Base-by-base conservation (phyloP, 2,888 invertebrate species). In the Nomada flava region DNA sequence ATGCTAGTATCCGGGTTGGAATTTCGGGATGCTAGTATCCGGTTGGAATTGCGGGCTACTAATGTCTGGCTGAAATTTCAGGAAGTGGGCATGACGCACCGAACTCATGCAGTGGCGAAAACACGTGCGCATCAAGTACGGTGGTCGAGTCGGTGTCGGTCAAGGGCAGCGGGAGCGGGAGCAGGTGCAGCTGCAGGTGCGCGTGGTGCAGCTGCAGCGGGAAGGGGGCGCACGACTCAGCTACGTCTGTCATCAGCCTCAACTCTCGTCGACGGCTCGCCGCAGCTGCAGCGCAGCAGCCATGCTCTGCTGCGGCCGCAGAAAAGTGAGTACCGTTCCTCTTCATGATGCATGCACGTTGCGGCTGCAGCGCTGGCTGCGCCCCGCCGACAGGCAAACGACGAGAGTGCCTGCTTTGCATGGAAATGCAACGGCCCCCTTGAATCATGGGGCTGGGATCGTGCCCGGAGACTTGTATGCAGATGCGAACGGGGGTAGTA, bases 281-380 rank as follows among this genome's bases (percentile, higher is more conserved):
- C 94, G 95, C 95, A 95, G 95, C 95, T 95, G 95, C 95, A 91
- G 83, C 96, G 95, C 97, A 96, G 97, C 97, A 97, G 97, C 96
- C 96, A 98, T 98, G 98, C 97, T 98, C 96, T 98, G 98, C 96
- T 98, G 98, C 96, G 98, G 98, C 96, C 97, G 98, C 95, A 97
- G 97, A 95, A 98, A 98, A 97, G 98, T 98, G 95, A 96, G 95
- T 91, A 82, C 53, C 13, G 1, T 64, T 29, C 11, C 59, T 20
- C 20, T 26, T 10, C 42, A 55, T 20, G 23, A 65, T 76, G 57
- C 78, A 70, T 52, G 65, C 47, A 10, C 18, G 55, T 60, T 62
- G 50, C 47, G 36, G 23, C 52, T 59, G 59, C 63, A 44, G 50
- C 15, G 13, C 23, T 9, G 55, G n/a, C 7, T 29, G 29, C 26